These are phyloP conservation scores for Notoglanidium macrostoma DNA, from an alignment of 2,797 vertebrate genomes.

Conservation along the genomic window DNA sequence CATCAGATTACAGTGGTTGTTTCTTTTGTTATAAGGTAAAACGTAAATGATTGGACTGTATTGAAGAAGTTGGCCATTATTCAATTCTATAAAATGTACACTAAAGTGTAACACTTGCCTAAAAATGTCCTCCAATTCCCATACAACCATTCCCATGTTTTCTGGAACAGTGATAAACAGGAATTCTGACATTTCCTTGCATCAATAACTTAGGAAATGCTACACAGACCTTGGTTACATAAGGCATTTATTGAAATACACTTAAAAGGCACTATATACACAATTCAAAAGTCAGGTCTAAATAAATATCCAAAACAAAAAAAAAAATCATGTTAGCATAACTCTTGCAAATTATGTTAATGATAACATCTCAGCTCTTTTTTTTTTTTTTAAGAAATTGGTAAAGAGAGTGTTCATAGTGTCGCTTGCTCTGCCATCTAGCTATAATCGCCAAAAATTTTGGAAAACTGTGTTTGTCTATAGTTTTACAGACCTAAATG, in stretches of 20 bases:
- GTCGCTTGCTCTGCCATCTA: neutral
- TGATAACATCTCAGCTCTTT: too few species aligned
- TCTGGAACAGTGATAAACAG: neutral
- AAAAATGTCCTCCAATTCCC: neutral
- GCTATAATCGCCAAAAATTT: neutral
- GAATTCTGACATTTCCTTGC: neutral
- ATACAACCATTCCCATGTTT: neutral
- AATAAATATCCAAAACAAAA: constrained; percentile 24
- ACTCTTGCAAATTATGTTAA: neutral
- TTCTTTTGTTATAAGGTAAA: neutral
- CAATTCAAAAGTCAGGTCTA: constrained; percentile 16
- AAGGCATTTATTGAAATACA: neutral
- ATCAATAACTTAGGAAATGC: neutral
- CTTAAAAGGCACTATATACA: constrained; percentile 6
- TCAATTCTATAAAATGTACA: neutral
- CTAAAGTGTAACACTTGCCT: neutral
- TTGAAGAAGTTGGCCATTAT: neutral
- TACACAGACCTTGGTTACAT: neutral
- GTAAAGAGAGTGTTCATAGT: neutral
- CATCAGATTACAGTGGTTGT: neutral
- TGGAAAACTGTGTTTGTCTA: neutral
- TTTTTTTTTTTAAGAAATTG: too few species aligned
- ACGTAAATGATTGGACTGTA: neutral
- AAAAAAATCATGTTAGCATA: neutral
- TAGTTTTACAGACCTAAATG: neutral